Evolutionary conservation across 2,113 vertebrate genomes (phyloP), one percentile per base, ranked within the genome.

Genomic region (Mandrillus leucophaeus): DNA sequence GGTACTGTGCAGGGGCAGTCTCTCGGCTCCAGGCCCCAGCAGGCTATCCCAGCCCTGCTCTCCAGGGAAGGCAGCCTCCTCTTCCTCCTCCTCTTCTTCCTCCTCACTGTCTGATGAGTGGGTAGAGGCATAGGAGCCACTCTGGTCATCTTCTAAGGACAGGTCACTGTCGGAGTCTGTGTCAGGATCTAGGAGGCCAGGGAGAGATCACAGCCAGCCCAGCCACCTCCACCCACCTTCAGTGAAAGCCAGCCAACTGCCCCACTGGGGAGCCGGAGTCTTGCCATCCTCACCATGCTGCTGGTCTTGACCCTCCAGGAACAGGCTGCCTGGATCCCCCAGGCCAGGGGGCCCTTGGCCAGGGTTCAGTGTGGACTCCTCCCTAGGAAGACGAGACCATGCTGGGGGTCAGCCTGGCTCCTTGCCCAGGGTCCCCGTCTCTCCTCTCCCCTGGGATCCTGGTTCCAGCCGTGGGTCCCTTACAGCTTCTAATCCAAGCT

Each of bases 81-180:
- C 99, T 90, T 99, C 99, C 35, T 86, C 97, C 8, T 98, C 99
- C 2, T 99, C 99, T 27, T 98, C 97, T 1, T 99, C 99, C 4
- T 99, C 99, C 94, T 99, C 99, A 1, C 99, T 99, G 98, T 99
- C 99, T 0, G 99, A 99, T 1, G 99, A 99, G 98, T 99, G 99
- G 4, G 99, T 99, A 78, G 99, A 99, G 79, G 99, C 99, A 0
- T 99, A 99, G 84, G 99, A 99, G 50, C 99, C 99, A 11, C 99
- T 99, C 86, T 99, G 99, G 97, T 99, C 99, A 0, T 99, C 99
- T 96, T 99, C 99, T 87, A 99, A 97, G 35, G 99, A 99, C 96
- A 99, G 97, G 95, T 99, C 99, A 78, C 99, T 99, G 98, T 99
- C 99, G 0, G 99, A 99, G 98, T 99, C 99, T 0, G 99, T 99